phyloP scores from a whole-genome alignment of 2,797 vertebrate genomes.

The Percopsis omiscomaycus region DNA sequence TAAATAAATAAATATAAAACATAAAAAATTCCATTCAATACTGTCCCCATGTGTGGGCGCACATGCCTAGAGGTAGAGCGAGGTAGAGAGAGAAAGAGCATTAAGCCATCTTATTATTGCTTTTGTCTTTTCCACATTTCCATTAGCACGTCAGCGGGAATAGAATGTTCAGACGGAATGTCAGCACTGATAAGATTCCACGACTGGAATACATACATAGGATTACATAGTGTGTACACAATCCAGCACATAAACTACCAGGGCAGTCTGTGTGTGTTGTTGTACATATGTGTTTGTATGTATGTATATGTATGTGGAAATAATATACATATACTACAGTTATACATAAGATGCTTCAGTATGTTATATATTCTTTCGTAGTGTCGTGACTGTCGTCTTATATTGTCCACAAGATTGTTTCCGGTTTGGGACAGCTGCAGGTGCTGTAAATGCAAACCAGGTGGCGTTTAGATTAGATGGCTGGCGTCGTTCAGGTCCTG shows the following conservation, averaged over 20 bases:
- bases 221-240: constrained; percentile 42
- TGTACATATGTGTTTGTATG: no score
- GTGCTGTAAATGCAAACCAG: not conserved
- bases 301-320: not conserved
- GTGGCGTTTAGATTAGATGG: constrained; percentile 31
- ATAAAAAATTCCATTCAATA: no score
- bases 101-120: constrained; percentile 50
- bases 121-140: constrained; percentile 50
- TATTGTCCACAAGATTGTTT: constrained; percentile 23
- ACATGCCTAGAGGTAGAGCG: not conserved
- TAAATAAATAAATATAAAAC: no score
- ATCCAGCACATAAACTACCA: constrained; percentile 20
- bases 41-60: not conserved
- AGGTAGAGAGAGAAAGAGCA: constrained; percentile 1
- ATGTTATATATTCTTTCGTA: not conserved
- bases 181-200: constrained; percentile 56
- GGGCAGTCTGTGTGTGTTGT: constrained; percentile 6
- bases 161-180: constrained; percentile 54
- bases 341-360: no score
- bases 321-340: not conserved
- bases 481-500: constrained; percentile 1
- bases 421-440: not conserved
- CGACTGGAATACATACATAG: constrained; percentile 45
- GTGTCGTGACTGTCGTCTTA: constrained; percentile 19
- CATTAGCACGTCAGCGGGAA: constrained; percentile 61